phyloP scores from a whole-genome alignment of 2,113 vertebrate genomes.

The Gallinago media region DNA sequence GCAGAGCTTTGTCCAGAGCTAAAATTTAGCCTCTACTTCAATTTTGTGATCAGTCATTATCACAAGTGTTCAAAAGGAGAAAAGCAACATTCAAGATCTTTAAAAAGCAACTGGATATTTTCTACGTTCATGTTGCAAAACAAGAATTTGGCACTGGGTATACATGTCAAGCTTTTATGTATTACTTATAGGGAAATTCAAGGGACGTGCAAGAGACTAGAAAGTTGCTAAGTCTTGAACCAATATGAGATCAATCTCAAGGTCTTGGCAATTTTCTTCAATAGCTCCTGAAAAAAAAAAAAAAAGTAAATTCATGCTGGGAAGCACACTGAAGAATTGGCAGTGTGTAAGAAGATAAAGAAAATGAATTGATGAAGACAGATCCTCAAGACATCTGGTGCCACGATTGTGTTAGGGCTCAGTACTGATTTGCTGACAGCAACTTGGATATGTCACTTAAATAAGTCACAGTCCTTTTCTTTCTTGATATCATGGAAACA shows the following conservation, averaged over 20 bases:
- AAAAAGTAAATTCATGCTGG: neutral
- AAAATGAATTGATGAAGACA: neutral
- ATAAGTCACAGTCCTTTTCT: neutral
- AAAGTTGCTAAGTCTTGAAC: neutral
- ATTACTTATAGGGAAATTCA: neutral
- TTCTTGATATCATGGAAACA: neutral
- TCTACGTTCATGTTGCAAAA: neutral
- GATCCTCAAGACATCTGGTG: neutral
- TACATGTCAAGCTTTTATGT: neutral
- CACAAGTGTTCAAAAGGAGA: neutral
- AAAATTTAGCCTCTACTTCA: neutral
- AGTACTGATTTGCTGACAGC: neutral
- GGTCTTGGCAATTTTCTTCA: neutral
- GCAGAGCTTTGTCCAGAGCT: neutral
- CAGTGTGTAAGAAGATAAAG: neutral
- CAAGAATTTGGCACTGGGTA: neutral
- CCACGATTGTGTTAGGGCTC: neutral
- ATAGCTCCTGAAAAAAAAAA: neutral
- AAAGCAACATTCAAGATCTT: neutral
- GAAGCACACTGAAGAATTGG: neutral
- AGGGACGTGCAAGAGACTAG: neutral
- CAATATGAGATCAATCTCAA: neutral
- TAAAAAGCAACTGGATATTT: neutral
- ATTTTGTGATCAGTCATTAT: neutral
- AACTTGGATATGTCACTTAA: neutral